These are phyloP conservation scores for Dasypogon diadema DNA, from an alignment of 2,888 invertebrate species.

Conservation along the genomic window DNA sequence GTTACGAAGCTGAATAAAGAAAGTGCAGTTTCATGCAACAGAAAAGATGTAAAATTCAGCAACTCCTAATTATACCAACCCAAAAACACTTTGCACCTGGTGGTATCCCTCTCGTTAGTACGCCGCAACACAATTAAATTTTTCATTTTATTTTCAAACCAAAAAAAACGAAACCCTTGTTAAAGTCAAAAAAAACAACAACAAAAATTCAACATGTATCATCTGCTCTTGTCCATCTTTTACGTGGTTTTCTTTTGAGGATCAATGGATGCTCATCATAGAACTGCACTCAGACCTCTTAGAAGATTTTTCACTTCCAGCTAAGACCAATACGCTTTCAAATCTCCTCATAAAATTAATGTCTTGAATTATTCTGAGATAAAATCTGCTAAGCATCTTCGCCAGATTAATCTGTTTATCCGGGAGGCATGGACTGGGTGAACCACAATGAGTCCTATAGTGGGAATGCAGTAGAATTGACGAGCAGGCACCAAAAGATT, in stretches of 20 bases:
- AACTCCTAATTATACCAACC: too few species aligned
- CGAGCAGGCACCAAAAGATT: not conserved
- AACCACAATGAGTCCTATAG: conserved; percentile 13
- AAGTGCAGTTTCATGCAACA: too few species aligned
- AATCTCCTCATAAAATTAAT: conserved; percentile 18
- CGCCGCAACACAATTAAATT: not conserved
- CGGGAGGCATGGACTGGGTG: not conserved
- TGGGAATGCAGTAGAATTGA: not conserved
- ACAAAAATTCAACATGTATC: not conserved
- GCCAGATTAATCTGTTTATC: conserved; percentile 12
- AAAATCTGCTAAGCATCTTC: not conserved
- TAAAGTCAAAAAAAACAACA: not conserved
- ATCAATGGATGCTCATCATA: not conserved
- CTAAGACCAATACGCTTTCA: not conserved
- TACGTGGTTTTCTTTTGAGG: not conserved
- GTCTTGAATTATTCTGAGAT: conserved; percentile 35
- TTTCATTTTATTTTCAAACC: not conserved
- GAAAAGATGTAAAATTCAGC: too few species aligned
- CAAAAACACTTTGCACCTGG: not conserved
- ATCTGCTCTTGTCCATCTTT: conserved; percentile 17
- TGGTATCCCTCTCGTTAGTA: not conserved
- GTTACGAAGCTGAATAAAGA: too few species aligned
- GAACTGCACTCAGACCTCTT: not conserved
- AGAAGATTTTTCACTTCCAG: not conserved
- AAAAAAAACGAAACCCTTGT: not conserved